Conservation (phyloP, 2,888 invertebrate species). For the Rhingia rostrata region DNA sequence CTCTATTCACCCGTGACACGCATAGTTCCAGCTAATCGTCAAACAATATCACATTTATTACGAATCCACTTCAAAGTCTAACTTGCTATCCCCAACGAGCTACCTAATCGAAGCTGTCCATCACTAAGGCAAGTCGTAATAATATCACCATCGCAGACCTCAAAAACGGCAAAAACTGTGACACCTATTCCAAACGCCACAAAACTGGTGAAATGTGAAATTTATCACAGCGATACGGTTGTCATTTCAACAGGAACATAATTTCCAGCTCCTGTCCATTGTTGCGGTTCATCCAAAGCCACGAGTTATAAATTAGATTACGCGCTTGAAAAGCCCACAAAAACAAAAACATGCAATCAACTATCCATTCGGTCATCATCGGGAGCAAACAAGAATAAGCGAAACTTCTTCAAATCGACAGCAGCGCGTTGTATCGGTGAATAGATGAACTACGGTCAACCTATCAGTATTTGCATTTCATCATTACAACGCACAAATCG, state of each 20-base stretch:
- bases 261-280: conserved; percentile 56
- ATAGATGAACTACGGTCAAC: conserved; percentile 55
- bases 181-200: conserved; percentile 17
- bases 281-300: conserved; percentile 14
- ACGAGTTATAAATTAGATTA: conserved; percentile 38
- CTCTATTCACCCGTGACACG: neutral
- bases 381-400: conserved; percentile 21
- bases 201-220: conserved; percentile 54
- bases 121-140: conserved; percentile 11
- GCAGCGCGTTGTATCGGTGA: conserved; percentile 55
- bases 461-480: conserved; percentile 65
- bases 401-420: conserved; percentile 46
- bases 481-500: conserved; percentile 63
- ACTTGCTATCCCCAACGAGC: neutral
- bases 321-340: conserved; percentile 30
- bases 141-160: conserved; percentile 16
- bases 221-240: conserved; percentile 76
- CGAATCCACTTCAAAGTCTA: conserved; percentile 18
- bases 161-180: conserved; percentile 11
- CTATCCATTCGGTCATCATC: neutral
- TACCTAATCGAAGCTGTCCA: neutral
- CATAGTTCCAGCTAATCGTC: conserved; percentile 15
- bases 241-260: conserved; percentile 76
- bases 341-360: neutral
- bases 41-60: conserved; percentile 41